phyloP scores from a whole-genome alignment of 2,797 vertebrate genomes.

The Lagorchestes hirsutus region DNA sequence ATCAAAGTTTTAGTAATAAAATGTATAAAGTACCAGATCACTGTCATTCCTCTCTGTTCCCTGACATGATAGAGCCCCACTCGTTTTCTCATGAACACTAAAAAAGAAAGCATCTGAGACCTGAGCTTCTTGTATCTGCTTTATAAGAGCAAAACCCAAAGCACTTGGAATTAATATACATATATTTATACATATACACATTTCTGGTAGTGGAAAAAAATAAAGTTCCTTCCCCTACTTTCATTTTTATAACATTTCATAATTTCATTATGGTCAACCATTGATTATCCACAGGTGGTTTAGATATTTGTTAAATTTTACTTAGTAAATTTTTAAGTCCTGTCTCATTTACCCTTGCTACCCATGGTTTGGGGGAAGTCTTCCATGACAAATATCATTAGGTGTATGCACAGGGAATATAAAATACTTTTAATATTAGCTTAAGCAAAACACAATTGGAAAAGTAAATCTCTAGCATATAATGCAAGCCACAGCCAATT shows the following conservation, averaged over 20 bases:
- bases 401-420: conserved; percentile 49
- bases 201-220: not conserved
- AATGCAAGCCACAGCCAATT: conserved; percentile 56
- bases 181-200: not conserved
- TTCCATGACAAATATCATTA: conserved; percentile 53
- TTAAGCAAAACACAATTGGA: conserved; percentile 67
- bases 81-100: conserved; percentile 43
- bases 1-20: conserved; percentile 64
- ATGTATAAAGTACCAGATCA: conserved; percentile 63
- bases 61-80: conserved; percentile 24
- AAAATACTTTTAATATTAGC: conserved; percentile 64
- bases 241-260: conserved; percentile 31
- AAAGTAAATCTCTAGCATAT: conserved; percentile 66
- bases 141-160: conserved; percentile 46
- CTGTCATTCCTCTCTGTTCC: conserved; percentile 39
- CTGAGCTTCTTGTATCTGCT: conserved; percentile 1
- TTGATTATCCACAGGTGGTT: conserved; percentile 57
- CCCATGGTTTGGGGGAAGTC: conserved; percentile 58
- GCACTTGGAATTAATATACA: conserved; percentile 50
- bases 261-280: conserved; percentile 33
- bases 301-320: conserved; percentile 55
- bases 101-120: conserved; percentile 12
- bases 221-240: not conserved
- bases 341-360: conserved; percentile 63
- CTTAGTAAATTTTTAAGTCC: conserved; percentile 56